Percentiles rank a stretch among this genome's conserved stretches.
These are phyloP conservation scores for Ips typographus DNA, from an alignment of 1,140 invertebrate species.

Conservation along the genomic window DNA sequence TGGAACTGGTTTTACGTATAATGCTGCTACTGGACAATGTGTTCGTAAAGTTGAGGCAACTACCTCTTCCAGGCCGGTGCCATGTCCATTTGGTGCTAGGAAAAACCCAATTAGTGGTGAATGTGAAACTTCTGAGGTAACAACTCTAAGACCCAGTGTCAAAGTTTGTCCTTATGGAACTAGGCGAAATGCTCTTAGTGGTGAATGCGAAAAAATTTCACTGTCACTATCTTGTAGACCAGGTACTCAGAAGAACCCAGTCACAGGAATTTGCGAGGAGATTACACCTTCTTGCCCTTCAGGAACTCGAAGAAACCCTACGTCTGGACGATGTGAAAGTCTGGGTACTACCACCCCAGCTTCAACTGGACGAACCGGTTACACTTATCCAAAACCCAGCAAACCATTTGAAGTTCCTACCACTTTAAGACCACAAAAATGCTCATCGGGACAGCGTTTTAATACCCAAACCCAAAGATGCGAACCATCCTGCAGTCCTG, in stretches of 20 bases:
- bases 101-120: constrained; percentile 1
- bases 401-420: constrained; percentile 2
- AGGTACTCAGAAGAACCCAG: neutral
- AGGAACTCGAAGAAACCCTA: constrained; percentile 15
- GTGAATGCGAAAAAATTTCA: constrained; percentile 5
- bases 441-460: neutral
- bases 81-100: constrained; percentile 3
- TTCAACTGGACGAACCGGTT: neutral
- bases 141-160: neutral
- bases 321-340: constrained; percentile 2
- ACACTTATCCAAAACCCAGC: constrained; percentile 1
- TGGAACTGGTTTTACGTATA: constrained; percentile 25
- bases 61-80: constrained; percentile 12
- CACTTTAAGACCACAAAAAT: constrained; percentile 10
- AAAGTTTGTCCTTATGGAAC: constrained; percentile 7
- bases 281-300: constrained; percentile 3
- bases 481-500: constrained; percentile 3
- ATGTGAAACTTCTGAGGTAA: constrained; percentile 7
- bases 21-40: constrained; percentile 20
- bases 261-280: constrained; percentile 12
- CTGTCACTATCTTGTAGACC: neutral
- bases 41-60: constrained; percentile 1
- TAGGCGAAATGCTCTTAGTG: neutral
- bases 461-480: neutral
- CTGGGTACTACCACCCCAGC: constrained; percentile 5